These are phyloP conservation scores for Enteromius argenteus DNA, from an alignment of 2,797 vertebrate species.

Conservation along the genomic window DNA sequence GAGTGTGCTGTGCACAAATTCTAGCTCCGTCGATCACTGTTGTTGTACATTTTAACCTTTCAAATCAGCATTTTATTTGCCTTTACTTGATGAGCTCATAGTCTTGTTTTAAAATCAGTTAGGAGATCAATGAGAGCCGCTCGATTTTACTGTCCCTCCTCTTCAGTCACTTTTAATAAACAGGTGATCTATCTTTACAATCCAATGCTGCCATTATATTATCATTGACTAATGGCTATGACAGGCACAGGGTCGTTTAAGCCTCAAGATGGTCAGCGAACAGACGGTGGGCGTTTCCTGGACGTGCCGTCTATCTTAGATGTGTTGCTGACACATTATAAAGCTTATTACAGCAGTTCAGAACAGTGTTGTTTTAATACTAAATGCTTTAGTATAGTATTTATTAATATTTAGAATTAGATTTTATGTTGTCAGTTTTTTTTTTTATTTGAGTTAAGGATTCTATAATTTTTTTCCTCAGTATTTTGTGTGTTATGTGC, in stretches of 20 bases:
- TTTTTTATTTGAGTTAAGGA: neutral
- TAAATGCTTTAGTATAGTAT: neutral
- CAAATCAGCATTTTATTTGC: slow-evolving; percentile 4
- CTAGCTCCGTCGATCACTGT: neutral
- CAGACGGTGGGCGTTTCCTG: neutral
- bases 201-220: slow-evolving; percentile 46
- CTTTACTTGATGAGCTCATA: slow-evolving; percentile 37
- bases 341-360: neutral
- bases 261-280: neutral
- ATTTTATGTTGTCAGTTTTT: neutral
- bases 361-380: neutral
- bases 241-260: neutral
- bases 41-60: neutral
- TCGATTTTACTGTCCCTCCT: slow-evolving; percentile 34
- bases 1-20: neutral
- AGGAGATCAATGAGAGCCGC: slow-evolving; percentile 37
- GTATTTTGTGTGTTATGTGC: neutral
- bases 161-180: slow-evolving; percentile 50
- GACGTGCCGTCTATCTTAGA: neutral
- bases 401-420: neutral
- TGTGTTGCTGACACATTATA: neutral
- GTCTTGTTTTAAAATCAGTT: slow-evolving; percentile 36
- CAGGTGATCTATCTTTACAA: slow-evolving; percentile 25
- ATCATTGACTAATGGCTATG: slow-evolving; percentile 49
- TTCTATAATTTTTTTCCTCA: neutral